Percentiles rank a stretch among this genome's conserved stretches.
phyloP scores from a whole-genome alignment of 1,140 invertebrate species.

The Rhizoglyphus robini region DNA sequence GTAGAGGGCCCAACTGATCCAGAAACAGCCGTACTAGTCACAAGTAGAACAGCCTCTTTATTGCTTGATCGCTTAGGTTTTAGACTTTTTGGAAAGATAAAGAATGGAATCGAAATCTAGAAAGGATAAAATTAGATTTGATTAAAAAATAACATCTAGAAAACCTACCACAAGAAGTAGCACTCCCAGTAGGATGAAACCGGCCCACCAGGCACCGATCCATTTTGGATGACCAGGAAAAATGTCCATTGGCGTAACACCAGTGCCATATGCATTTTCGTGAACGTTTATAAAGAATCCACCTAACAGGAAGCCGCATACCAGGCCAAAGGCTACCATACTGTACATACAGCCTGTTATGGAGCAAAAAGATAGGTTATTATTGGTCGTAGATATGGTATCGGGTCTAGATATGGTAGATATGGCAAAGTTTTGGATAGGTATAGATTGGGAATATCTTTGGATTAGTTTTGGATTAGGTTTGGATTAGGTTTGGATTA shows the following conservation, averaged over 20 bases:
- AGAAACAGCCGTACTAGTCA: conserved; percentile 37
- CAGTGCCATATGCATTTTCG: conserved; percentile 37
- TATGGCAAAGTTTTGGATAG: too few relatives aligned
- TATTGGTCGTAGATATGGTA: too few relatives aligned
- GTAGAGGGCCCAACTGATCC: conserved; percentile 36
- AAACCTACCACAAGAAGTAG: conserved; percentile 29
- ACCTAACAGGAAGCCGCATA: conserved; percentile 41
- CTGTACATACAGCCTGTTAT: conserved; percentile 45
- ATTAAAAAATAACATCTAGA: not conserved
- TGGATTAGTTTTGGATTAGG: too few relatives aligned
- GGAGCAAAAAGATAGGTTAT: too few relatives aligned
- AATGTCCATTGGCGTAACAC: conserved; percentile 25
- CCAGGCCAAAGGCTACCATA: conserved; percentile 43
- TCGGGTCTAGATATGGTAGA: too few relatives aligned
- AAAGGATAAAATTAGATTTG: not conserved
- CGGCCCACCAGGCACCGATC: conserved; percentile 39
- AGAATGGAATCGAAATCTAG: conserved; percentile 37
- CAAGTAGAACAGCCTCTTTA: conserved; percentile 35
- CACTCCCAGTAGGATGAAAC: conserved; percentile 33
- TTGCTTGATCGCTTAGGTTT: conserved; percentile 53
- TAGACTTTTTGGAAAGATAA: conserved; percentile 49
- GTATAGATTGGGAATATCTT: too few relatives aligned
- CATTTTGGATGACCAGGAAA: conserved; percentile 33
- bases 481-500: too few relatives aligned
- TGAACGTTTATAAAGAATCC: conserved; percentile 41